Conservation (phyloP, 2,113 vertebrate genomes). For the Corythornis vintsioides region DNA sequence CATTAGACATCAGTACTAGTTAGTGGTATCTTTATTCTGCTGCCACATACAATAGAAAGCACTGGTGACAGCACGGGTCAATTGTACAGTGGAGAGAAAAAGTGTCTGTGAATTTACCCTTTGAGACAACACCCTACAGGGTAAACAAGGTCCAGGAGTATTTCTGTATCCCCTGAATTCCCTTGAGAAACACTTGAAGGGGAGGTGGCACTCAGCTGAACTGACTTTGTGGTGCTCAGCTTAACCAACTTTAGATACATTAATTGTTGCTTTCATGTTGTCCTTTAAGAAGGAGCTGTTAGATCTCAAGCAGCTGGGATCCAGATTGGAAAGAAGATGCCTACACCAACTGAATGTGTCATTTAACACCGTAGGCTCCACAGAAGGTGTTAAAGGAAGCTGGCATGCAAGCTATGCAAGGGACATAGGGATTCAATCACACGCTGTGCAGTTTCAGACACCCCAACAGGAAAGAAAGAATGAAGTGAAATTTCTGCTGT, state of each 20-base stretch:
- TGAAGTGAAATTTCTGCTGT: slow-evolving; percentile 25
- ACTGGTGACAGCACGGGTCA: background rate
- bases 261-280: background rate
- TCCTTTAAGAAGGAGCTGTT: background rate
- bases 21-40: background rate
- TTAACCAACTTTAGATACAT: background rate
- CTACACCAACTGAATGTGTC: slow-evolving; percentile 16
- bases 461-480: background rate
- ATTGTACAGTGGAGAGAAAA: background rate
- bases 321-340: slow-evolving; percentile 55
- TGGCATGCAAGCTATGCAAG: slow-evolving; percentile 28
- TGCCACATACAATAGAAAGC: background rate
- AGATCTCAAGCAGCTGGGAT: slow-evolving; percentile 44
- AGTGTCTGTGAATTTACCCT: background rate
- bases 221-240: background rate
- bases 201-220: background rate
- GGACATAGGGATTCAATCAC: slow-evolving; percentile 55
- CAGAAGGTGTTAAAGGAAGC: slow-evolving; percentile 57
- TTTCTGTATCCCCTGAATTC: background rate
- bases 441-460: background rate
- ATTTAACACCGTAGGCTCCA: background rate
- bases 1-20: background rate
- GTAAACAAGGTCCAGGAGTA: background rate
- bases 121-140: background rate
- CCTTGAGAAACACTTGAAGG: background rate